Percentiles rank a stretch among this genome's conserved stretches.
Evolutionary conservation across 1,140 invertebrate genomes (phyloP).

Genomic region (honey bee (Apis mellifera)): DNA sequence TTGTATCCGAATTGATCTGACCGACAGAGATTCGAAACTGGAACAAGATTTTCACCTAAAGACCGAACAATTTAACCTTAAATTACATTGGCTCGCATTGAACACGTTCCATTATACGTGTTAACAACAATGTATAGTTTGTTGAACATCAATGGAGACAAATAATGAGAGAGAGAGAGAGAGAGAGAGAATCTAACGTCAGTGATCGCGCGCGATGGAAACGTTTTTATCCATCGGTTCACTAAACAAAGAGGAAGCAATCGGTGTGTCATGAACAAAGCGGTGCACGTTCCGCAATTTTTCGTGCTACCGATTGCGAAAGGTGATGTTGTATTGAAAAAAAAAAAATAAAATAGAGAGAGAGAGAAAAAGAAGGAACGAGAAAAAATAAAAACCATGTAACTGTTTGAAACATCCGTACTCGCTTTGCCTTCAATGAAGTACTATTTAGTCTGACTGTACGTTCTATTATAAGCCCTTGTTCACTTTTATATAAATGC

Average conservation of each 20-base stretch:
- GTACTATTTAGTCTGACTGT: conserved; percentile 24
- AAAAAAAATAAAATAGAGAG: background rate
- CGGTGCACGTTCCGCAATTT: conserved; percentile 7
- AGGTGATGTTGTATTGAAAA: background rate
- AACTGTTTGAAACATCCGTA: conserved; percentile 26
- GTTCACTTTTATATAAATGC: conserved; percentile 37
- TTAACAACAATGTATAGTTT: background rate
- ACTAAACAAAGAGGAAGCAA: conserved; percentile 4
- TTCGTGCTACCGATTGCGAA: conserved; percentile 32
- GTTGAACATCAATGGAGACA: background rate
- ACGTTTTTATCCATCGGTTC: conserved; percentile 2
- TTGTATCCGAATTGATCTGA: conserved; percentile 28
- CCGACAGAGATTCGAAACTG: conserved; percentile 14
- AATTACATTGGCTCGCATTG: conserved; percentile 20
- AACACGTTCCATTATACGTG: background rate
- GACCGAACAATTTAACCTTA: conserved; percentile 9
- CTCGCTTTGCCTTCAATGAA: conserved; percentile 19
- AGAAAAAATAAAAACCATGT: conserved; percentile 11
- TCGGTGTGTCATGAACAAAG: conserved; percentile 12
- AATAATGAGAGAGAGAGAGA: background rate
- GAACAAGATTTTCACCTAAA: conserved; percentile 14
- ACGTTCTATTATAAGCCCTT: background rate
- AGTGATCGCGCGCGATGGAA: conserved; percentile 2
- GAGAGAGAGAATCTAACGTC: background rate
- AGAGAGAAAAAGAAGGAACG: background rate